Evolutionary conservation across 1,140 invertebrate species (phyloP), one percentile per base, ranked within the genome.

Genomic region (Mycetomoellerius zeteki): DNA sequence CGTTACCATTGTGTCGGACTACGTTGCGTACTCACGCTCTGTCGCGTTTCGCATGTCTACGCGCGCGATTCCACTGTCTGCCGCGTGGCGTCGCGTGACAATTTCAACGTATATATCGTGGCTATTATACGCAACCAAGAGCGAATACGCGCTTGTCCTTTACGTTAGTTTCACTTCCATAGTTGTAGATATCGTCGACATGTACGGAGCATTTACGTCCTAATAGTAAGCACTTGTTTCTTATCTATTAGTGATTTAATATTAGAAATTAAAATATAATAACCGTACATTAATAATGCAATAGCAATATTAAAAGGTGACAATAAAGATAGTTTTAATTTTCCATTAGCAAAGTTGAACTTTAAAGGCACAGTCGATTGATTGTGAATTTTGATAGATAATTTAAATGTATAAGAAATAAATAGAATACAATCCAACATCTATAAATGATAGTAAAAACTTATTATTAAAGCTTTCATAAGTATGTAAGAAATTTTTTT

Each of bases 1-100:
- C 87, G 85, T 91, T 91, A 87, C 81, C 71, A 91, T 91, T 91
- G 90, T 91, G 69, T 60, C 89, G 73, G 56, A 12, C 69, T 47
- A 37, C 58, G 76, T 64, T 67, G 75, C 75, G 77, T 27, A 76
- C 89, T 88, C 89, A 90, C 76, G 89, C 89, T 90, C 89, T 78
- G 81, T 85, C 89, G 89, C 89, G 86, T 90, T 86, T 86, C 76
- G 43, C 69, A 67, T 85, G 77, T 75, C 54, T 77, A 71, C 50
- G 72, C 62, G 50, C 24, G 52, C 62, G 65, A 43, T 73, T 43
- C 67, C 47, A 30, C 54, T 78, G 81, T 64, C 82, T 60, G 47
- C 54, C 43, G 43, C 77, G 67, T 50, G 37, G 54, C 24, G 12
- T 78, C 85, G 80, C 65, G 85, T 90, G 88, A 89, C 88, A 89